Evolutionary conservation across 2,113 vertebrate genomes (phyloP), one percentile per base, ranked within the genome.

Genomic region (Mirounga angustirostris): DNA sequence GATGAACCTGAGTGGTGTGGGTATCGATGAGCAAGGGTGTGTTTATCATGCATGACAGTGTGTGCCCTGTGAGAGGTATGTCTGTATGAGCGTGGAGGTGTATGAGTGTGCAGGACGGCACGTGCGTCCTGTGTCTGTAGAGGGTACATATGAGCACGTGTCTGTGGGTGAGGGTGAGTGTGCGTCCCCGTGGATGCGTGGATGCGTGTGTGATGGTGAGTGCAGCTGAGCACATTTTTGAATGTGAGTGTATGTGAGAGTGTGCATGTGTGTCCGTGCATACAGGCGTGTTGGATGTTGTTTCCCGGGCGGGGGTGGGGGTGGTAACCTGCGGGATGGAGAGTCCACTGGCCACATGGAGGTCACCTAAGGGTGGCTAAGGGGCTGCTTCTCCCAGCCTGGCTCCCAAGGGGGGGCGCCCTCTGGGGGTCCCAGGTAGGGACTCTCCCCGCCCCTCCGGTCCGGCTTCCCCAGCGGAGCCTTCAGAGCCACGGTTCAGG

Each of bases 391-490:
- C 92, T n/a, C 26, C 36, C 19, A 28, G 33, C 54, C 76, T 22
- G 83, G 76, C 5, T 22, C n/a, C 7, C 63, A 24, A 28, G 63
- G 30, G 65, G 19, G 19, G 2, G 15, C 1, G 13, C 36, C 83
- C 15, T 8, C 73, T 7, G 59, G 43, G 33, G 36, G 21, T 43
- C 36, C 36, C 71, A 10, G n/a, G 7, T 30, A 36, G 11, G 50
- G 50, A 9, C 59, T 15, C 52, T 40, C n/a, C 4, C 3, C 0
- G n/a, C 16, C 36, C 12, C 36, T 0, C 21, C 0, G 33, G 19
- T 11, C 79, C 22, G 0, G 36, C 71, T 52, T 22, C 82, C 46
- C 22, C 58, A 10, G 24, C 4, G 0, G 22, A 28, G 88, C n/a
- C 61, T 86, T 21, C 26, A 4, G 63, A 56, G 15, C 73, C 16